Evolutionary conservation across 1,140 invertebrate species (phyloP), one percentile per base, ranked within the genome.

Genomic region (Trachymyrmex septentrionalis): DNA sequence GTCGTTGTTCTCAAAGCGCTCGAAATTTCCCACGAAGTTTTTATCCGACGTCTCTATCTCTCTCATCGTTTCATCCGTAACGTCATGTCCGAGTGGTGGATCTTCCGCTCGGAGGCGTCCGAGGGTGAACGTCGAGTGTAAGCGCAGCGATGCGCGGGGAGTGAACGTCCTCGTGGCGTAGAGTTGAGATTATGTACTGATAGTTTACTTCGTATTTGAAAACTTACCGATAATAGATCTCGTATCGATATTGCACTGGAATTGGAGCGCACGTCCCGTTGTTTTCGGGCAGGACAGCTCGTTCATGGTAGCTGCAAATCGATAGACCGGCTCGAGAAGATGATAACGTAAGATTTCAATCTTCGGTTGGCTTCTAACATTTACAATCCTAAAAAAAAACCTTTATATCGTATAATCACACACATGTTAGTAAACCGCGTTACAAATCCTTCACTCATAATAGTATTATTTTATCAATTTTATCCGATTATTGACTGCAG

Each of bases 181-280:
- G 38, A 50, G 14, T 75, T 53, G 16, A 59, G 21, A 27, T 73
- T 75, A 75, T 27, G 30, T 69, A 81, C 63, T 30, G 69, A 55
- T 84, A 55, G 55, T 75, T 72, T 24, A 84, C 63, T 84, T 73
- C 71, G n/a, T 75, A 63, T 71, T 81, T 81, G 50, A 71, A 81
- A 71, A 71, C 9, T 84, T 84, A 84, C 4, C n/a, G 69, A 61
- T 82, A 82, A 61, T 61, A 84, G 69, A 73, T 63, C 69, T 75
- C 24, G 38, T 84, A 84, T 14, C 55, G 69, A 81, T 86, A 86
- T 82, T 86, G 85, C 76, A 82, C 55, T 86, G 77, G 66, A 86
- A 86, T 82, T 86, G 77, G 85, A 71, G n/a, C 77, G 14, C 50
- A 50, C 19, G n/a, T 30, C 21, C 69, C 38, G 55, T 38, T 50